Percentiles rank a stretch among this genome's conserved stretches.
Conservation (phyloP, 2,113 vertebrate species). For the Macheiramphus alcinus region DNA sequence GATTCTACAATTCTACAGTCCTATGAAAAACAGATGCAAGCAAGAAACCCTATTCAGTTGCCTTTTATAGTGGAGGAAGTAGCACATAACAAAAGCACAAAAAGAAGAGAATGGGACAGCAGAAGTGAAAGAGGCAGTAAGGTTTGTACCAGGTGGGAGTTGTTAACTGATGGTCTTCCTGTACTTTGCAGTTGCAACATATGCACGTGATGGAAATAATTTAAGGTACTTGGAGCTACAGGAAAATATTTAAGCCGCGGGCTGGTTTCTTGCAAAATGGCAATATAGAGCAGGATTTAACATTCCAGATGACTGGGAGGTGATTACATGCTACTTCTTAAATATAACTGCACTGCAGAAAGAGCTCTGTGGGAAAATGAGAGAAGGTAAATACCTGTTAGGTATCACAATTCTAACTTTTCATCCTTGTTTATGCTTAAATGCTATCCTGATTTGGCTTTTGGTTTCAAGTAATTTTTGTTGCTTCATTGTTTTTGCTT, state of each 20-base stretch:
- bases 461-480: background rate
- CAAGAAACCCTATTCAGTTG: background rate
- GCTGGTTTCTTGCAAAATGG: background rate
- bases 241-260: background rate
- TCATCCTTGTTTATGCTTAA: background rate
- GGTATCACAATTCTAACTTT: background rate
- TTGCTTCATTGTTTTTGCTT: background rate
- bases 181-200: background rate
- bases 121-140: background rate
- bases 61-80: background rate
- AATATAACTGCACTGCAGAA: background rate
- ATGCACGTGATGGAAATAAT: accelerated
- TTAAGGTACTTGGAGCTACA: background rate
- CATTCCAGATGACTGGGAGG: background rate
- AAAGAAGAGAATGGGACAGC: background rate
- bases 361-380: background rate
- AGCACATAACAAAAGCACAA: background rate
- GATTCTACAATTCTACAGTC: background rate
- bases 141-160: background rate
- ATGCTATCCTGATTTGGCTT: background rate
- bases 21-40: background rate
- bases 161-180: background rate
- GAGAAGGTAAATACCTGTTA: background rate
- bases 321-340: background rate
- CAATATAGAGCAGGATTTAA: background rate